Evolutionary conservation across 1,140 invertebrate species (phyloP), one percentile per base, ranked within the genome.

Genomic region (Colletes latitarsis): DNA sequence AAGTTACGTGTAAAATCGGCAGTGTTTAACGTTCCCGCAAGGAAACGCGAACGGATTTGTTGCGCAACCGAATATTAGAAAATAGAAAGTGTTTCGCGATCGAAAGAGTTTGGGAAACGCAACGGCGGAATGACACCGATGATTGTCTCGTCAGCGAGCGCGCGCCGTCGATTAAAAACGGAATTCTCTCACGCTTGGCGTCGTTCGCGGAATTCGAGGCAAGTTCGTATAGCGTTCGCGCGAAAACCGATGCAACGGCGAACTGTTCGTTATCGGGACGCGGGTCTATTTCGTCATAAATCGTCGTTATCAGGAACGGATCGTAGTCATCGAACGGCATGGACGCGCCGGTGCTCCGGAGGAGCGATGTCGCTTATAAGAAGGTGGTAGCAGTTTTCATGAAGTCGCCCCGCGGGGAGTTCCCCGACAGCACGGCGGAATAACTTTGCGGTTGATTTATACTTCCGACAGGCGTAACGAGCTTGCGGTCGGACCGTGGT

Each of bases 381-480:
- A 85, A 86, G 80, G 83, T 85, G 80, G 83, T 82, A 85, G 84
- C 85, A 73, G 77, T 87, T 87, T 87, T 81, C 84, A 75, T 17
- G 67, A 67, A 66, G 73, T 63, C 43, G 70, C 66, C 78, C 74
- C 86, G 77, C 74, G 57, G 74, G 77, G 74, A 87, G 64, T 77
- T 77, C 63, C 6, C 55, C 72, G 80, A 67, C 84, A 53, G 60
- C 30, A 73, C 70, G 57, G 39, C 39, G 84, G 74, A 87, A 87
- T 86, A 87, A 84, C 84, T 86, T 86, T 84, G 66, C 84, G 70
- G 71, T 87, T 88, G 76, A 88, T 88, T 87, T 88, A 87, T 88
- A 87, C 82, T 87, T 88, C 82, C 86, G 85, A 87, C 85, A 84
- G 67, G 68, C 82, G 75, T 84, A 87, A 87, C 86, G 86, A 87